These are phyloP conservation scores for Chrysolina oricalcia DNA, from an alignment of 2,888 invertebrate genomes.

Conservation along the genomic window DNA sequence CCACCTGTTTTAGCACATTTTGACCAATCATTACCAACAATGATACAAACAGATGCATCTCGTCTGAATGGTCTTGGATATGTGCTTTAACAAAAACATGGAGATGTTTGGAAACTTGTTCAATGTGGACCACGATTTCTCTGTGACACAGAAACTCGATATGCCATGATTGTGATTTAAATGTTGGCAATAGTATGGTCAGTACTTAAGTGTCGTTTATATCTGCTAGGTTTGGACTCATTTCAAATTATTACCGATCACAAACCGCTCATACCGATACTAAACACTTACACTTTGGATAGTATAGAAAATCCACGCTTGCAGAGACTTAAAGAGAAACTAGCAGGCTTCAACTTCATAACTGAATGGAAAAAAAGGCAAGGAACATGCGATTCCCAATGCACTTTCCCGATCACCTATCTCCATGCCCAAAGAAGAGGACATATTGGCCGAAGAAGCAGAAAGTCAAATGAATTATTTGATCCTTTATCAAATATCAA, in stretches of 20 bases:
- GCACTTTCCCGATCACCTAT: conserved; percentile 1
- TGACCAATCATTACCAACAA: too few relatives aligned
- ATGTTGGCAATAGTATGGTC: conserved; percentile 2
- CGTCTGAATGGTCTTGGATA: not conserved
- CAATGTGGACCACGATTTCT: conserved; percentile 9
- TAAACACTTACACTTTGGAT: not conserved
- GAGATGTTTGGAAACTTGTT: not conserved
- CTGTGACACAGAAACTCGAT: not conserved
- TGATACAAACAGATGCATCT: not conserved
- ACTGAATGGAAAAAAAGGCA: not conserved
- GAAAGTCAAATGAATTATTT: not conserved
- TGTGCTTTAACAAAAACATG: not conserved
- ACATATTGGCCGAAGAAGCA: not conserved
- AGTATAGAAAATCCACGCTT: not conserved
- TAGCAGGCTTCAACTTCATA: not conserved
- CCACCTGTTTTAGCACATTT: not conserved
- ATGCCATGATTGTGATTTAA: not conserved
- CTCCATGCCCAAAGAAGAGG: not conserved
- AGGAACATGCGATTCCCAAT: not conserved
- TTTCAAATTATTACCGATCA: not conserved
- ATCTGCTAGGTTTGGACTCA: not conserved
- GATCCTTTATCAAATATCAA: not conserved
- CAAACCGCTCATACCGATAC: not conserved
- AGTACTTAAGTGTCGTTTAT: not conserved
- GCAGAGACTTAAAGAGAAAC: too few relatives aligned